These are phyloP conservation scores for Zophobas atratus DNA, from an alignment of 1,140 invertebrate species.

Conservation along the genomic window DNA sequence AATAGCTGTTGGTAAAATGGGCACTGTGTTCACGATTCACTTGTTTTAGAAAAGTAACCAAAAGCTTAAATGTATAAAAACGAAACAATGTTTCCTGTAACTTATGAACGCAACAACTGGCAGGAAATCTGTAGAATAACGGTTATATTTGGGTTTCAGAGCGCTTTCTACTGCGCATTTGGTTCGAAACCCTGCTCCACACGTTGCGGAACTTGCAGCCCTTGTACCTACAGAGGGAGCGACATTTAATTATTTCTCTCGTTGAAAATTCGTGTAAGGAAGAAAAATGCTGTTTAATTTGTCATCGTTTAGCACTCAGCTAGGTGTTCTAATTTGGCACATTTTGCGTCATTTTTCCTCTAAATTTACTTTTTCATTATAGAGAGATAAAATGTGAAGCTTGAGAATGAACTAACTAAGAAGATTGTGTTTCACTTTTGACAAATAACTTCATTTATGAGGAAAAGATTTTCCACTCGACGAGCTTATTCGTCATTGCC, in stretches of 20 bases:
- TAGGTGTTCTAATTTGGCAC: background rate
- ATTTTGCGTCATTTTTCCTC: constrained; percentile 2
- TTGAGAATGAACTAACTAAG: background rate
- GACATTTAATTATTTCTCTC: background rate
- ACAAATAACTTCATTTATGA: constrained; percentile 14
- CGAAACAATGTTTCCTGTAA: constrained; percentile 19
- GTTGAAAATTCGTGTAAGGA: background rate
- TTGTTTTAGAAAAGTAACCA: background rate
- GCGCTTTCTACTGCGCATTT: constrained; percentile 41
- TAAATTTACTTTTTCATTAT: constrained; percentile 2
- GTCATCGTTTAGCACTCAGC: background rate
- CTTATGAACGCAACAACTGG: constrained; percentile 26
- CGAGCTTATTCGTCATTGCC: background rate
- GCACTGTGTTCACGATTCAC: background rate
- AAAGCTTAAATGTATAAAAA: constrained; percentile 2
- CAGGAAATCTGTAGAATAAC: constrained; percentile 24
- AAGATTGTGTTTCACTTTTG: constrained; percentile 31
- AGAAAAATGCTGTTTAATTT: background rate
- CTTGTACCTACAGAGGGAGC: constrained; percentile 20
- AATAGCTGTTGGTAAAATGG: no score
- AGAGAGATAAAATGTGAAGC: background rate
- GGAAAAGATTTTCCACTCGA: constrained; percentile 8
- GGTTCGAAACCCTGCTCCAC: constrained; percentile 12
- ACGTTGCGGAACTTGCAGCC: background rate
- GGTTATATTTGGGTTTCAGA: constrained; percentile 27